Evolutionary conservation across 2,113 vertebrate genomes (phyloP), one percentile per base, ranked within the genome.

Genomic region (Sakesphorus luctuosus): DNA sequence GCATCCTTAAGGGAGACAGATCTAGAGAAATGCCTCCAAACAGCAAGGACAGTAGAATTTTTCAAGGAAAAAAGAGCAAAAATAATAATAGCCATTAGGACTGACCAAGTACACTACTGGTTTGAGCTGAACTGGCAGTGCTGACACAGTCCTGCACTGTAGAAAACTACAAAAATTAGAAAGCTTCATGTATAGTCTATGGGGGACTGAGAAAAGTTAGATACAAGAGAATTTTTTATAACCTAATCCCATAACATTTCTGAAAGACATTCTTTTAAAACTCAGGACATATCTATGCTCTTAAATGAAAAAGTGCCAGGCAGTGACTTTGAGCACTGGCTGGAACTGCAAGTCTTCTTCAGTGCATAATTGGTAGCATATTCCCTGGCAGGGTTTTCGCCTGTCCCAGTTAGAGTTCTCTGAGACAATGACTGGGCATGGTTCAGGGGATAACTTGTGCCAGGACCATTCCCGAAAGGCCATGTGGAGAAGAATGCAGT

Each of bases 351-450:
- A 86, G 44, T 43, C 79, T 79, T 90, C 58, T 73, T n/a, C 47
- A 83, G 38, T 50, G 83, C 8, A 1, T 92, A 97, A 97, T 93
- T 95, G 76, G 46, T 93, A 93, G 65, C 96, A 96, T 59, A 89
- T 79, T 84, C 35, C 65, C 83, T 95, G 95, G 90, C 88, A 95
- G 23, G 10, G 43, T 1, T 84, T 89, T 84, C 7, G 90, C 50
- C 29, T 92, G 75, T 59, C 68, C 68, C 80, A 77, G 55, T 80
- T 76, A 53, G 36, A 71, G 40, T 19, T 88, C 68, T 89, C 80
- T 76, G 86, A 96, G 83, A 97, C 96, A 97, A 97, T 97, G 94
- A 56, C 47, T 94, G 94, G 96, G 88, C 79, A 89, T 2, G 2
- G 79, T 81, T 95, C 80, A 84, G 55, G 33, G 53, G 5, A 59